phyloP scores from a whole-genome alignment of 2,888 invertebrate genomes.

The Trichopoda pennipes region DNA sequence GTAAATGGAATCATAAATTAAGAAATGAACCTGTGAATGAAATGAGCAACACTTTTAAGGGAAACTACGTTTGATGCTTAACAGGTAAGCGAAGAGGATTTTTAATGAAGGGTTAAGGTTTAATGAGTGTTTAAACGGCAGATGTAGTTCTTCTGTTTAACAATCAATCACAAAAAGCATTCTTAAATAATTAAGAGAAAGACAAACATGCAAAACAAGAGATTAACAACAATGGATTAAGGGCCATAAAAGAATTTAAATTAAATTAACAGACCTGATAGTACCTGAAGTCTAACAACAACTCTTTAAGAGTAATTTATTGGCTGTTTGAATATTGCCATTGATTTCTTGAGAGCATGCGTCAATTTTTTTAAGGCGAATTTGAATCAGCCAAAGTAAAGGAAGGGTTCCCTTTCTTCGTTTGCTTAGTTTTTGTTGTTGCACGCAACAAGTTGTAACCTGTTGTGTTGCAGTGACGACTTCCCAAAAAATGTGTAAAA shows the following conservation, averaged over 20 bases:
- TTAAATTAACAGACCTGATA: constrained; percentile 1
- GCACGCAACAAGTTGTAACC: constrained; percentile 68
- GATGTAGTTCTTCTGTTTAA: not conserved
- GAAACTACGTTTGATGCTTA: constrained; percentile 11
- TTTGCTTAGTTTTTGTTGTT: constrained; percentile 30
- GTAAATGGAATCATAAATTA: constrained; percentile 11
- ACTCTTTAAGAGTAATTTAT: not conserved
- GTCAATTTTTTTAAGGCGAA: constrained; percentile 52
- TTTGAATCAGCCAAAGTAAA: constrained; percentile 1
- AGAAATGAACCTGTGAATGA: constrained; percentile 40
- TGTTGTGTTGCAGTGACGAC: constrained; percentile 51
- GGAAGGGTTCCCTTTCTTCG: not conserved
- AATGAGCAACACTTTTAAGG: constrained; percentile 2
- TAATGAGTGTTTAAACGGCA: not conserved
- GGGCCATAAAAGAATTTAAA: not conserved
- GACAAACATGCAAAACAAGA: not conserved
- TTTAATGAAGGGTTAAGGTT: not conserved
- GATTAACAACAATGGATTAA: not conserved
- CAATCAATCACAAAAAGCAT: not conserved
- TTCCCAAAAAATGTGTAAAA: constrained; percentile 7
- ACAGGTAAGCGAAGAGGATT: not conserved
- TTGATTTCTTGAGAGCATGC: constrained; percentile 41
- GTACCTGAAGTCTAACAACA: too few relatives aligned
- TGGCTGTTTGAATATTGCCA: constrained; percentile 34
- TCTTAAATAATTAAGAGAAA: constrained; percentile 8